Percentiles rank a stretch among this genome's conserved stretches.
Evolutionary conservation across 2,888 invertebrate species (phyloP).

Genomic region (Mesochorus sp.): DNA sequence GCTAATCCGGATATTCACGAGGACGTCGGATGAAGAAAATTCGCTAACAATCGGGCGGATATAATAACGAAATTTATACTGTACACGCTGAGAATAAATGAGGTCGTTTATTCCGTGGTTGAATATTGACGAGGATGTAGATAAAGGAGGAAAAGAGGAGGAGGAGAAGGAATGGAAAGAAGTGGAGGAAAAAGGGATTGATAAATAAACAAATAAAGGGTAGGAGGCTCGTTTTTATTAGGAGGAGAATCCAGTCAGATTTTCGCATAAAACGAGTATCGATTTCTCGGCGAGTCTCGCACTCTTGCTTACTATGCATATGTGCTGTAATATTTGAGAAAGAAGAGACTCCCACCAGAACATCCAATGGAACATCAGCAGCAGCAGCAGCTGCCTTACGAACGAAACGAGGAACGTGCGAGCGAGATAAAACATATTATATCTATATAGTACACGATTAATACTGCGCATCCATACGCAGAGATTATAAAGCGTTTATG

Average conservation of each 20-base stretch:
- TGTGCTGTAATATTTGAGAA: conserved; percentile 59
- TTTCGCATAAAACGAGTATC: conserved; percentile 53
- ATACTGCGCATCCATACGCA: conserved; percentile 63
- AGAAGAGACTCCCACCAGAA: conserved; percentile 65
- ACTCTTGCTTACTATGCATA: conserved; percentile 63
- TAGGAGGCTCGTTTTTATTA: conserved; percentile 38
- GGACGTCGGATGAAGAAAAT: conserved; percentile 41
- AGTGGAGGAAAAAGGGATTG: conserved; percentile 3
- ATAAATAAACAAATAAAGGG: background rate
- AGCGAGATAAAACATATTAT: conserved; percentile 59
- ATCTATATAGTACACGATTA: conserved; percentile 25
- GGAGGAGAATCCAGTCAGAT: conserved; percentile 24
- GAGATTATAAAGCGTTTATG: conserved; percentile 80
- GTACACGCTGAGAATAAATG: conserved; percentile 33
- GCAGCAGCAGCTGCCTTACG: conserved; percentile 75
- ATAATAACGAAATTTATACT: conserved; percentile 61
- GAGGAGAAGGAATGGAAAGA: background rate
- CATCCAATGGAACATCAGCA: conserved; percentile 59
- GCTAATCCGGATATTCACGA: conserved; percentile 56
- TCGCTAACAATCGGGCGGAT: conserved; percentile 62
- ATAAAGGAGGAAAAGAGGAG: conserved; percentile 20
- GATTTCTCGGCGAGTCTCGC: conserved; percentile 41
- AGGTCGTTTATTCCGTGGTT: conserved; percentile 37
- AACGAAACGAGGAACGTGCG: conserved; percentile 65
- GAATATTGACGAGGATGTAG: conserved; percentile 41